Base-by-base conservation (phyloP, 2,113 vertebrate species). In the Tinamus guttatus region DNA sequence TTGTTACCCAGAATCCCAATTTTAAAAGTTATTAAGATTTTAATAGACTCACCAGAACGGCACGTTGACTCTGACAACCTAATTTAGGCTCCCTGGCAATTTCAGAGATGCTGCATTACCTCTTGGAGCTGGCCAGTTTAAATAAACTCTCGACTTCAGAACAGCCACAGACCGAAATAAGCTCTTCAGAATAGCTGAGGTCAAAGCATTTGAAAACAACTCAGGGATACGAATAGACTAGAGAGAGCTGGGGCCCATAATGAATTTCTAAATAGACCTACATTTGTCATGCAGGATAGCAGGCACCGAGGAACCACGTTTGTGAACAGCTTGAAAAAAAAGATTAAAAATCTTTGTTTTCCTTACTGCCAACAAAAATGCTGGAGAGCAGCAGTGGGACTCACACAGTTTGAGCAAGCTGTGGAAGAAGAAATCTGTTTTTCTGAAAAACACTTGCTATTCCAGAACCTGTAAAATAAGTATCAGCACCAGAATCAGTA, bases 11-110 rank as follows among this genome's bases (percentile, higher is more conserved):
- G 56, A 93, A 76, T 93, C 65, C 65, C 93, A 96, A 97, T 97
- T 94, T 91, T 88, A 78, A 84, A 96, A 90, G 87, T 96, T 95
- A 91, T 95, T 97, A 97, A 97, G 91, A 90, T 96, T 95, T 96
- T 96, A 97, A 95, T 96, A 95, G 93, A 82, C 90, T 94, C 71
- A 40, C 85, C 74, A 75, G 68, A 84, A 85, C 0, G 1, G 41
- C 85, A 14, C 93, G 95, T 95, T 93, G 85, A 87, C 84, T 95
- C 93, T 95, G 94, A 95, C 95, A 95, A 71, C 64, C 89, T 93
- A 96, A 95, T 97, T 97, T 95, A 87, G 68, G 79, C 56, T 95
- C 68, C 2, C 40, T 64, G 87, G 82, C 79, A 94, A 82, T 45
- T 96, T 85, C 94, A 95, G 89, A 91, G 79, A 78, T 24, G 25